These are phyloP conservation scores for Uromys caudimaculatus DNA, from an alignment of 2,797 vertebrate species.

Conservation along the genomic window DNA sequence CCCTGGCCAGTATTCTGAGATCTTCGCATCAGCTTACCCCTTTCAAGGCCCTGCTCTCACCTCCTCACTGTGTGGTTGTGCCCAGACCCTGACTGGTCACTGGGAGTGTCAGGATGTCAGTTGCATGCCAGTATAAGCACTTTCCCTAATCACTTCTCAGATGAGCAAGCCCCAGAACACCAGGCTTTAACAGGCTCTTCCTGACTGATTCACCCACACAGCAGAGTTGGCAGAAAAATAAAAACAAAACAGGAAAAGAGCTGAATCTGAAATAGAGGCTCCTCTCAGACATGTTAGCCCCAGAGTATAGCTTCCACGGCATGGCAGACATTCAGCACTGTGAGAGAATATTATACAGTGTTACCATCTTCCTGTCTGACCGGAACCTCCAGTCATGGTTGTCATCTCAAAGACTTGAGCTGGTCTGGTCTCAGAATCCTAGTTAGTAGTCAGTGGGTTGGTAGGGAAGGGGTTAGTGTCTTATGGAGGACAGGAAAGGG, in stretches of 20 bases:
- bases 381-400: not conserved
- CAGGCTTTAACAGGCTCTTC: not conserved
- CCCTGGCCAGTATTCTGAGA: not conserved
- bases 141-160: not conserved
- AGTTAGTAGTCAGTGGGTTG: not conserved
- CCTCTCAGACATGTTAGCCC: not conserved
- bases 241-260: conserved; percentile 1
- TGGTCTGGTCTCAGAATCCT: not conserved
- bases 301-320: not conserved
- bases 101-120: not conserved
- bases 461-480: not conserved
- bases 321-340: not conserved
- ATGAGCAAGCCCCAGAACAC: not conserved
- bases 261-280: conserved; percentile 13
- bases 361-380: not conserved
- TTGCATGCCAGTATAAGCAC: too few relatives aligned
- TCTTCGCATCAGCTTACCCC: not conserved
- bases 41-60: not conserved
- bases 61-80: not conserved
- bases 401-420: not conserved
- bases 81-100: not conserved
- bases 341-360: not conserved
- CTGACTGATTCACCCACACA: not conserved
- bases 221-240: not conserved
- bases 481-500: not conserved